Percentiles rank a stretch among this genome's conserved stretches.
These are phyloP conservation scores for Hyles lineata DNA, from an alignment of 2,888 invertebrate species.

Conservation along the genomic window DNA sequence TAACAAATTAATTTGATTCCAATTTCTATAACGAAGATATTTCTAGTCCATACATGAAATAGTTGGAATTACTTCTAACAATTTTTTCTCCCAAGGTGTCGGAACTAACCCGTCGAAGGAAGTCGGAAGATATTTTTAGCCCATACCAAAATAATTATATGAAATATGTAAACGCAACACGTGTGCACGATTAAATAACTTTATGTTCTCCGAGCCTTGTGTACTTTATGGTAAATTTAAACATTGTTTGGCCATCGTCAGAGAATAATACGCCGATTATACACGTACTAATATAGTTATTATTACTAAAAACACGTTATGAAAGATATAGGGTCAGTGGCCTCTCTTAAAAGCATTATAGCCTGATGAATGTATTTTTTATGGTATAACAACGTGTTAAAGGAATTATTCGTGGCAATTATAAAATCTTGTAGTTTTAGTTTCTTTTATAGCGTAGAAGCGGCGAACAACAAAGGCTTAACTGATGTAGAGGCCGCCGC, in stretches of 20 bases:
- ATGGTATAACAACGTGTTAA: not conserved
- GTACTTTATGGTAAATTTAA: conserved; percentile 24
- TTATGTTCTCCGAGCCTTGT: not conserved
- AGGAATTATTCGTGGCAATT: too few species aligned
- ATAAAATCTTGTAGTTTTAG: too few species aligned
- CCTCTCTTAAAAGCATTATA: conserved; percentile 1
- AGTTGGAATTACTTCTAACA: not conserved
- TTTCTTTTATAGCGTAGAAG: not conserved
- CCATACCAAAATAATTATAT: not conserved
- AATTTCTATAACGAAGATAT: too few species aligned
- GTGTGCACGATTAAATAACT: conserved; percentile 11
- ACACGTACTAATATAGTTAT: conserved; percentile 10
- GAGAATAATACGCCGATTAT: not conserved
- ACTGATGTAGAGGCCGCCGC: too few species aligned
- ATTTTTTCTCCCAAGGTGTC: not conserved
- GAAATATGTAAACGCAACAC: conserved; percentile 13
- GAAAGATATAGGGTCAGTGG: not conserved
- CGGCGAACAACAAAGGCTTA: not conserved
- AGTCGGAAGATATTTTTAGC: conserved; percentile 22
- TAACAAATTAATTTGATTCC: too few species aligned
- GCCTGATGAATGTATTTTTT: not conserved
- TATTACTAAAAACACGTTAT: conserved; percentile 10
- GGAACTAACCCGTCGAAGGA: conserved; percentile 18
- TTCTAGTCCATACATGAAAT: too few species aligned
- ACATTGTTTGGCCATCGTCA: conserved; percentile 14